These are phyloP conservation scores for Drepana falcataria DNA, from an alignment of 2,888 invertebrate species.

Conservation along the genomic window DNA sequence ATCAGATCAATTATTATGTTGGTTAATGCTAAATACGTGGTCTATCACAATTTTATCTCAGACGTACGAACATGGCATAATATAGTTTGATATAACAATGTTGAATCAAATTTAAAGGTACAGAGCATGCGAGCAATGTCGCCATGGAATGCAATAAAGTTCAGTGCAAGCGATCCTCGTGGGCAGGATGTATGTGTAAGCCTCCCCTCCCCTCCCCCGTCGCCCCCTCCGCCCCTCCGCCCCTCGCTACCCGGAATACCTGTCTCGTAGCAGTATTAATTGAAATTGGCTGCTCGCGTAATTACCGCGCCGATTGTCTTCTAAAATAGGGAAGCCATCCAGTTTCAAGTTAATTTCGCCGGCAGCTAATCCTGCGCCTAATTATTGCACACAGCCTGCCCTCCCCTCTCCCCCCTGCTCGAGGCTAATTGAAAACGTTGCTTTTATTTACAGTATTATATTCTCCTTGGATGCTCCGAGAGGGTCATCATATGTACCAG, in stretches of 20 bases:
- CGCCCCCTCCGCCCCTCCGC: slow-evolving; percentile 16
- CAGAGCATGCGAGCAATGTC: no score
- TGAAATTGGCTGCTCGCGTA: slow-evolving; percentile 28
- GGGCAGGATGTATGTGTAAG: slow-evolving; percentile 28
- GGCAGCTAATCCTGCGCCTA: slow-evolving; percentile 64
- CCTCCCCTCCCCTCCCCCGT: slow-evolving; percentile 11
- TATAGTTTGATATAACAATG: no score
- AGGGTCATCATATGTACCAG: no score
- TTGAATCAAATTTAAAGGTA: no score
- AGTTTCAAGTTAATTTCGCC: slow-evolving; percentile 64
- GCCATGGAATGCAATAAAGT: slow-evolving; percentile 30
- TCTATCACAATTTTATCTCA: no score
- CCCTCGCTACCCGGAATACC: slow-evolving; percentile 30
- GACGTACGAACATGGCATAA: no score
- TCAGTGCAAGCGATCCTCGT: slow-evolving; percentile 1
- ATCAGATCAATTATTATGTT: no score
- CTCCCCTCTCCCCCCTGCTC: slow-evolving; percentile 10
- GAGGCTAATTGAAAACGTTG: slow-evolving; percentile 3
- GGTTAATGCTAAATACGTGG: no score
- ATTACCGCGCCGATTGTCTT: slow-evolving; percentile 21
- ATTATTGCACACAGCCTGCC: slow-evolving; percentile 48
- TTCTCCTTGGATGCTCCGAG: no score
- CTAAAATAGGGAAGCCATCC: slow-evolving; percentile 31
- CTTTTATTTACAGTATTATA: neutral
- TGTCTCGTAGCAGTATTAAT: slow-evolving; percentile 29